Percentiles rank a stretch among this genome's conserved stretches.
phyloP scores from a whole-genome alignment of 2,797 vertebrate species.

The Percopsis omiscomaycus region DNA sequence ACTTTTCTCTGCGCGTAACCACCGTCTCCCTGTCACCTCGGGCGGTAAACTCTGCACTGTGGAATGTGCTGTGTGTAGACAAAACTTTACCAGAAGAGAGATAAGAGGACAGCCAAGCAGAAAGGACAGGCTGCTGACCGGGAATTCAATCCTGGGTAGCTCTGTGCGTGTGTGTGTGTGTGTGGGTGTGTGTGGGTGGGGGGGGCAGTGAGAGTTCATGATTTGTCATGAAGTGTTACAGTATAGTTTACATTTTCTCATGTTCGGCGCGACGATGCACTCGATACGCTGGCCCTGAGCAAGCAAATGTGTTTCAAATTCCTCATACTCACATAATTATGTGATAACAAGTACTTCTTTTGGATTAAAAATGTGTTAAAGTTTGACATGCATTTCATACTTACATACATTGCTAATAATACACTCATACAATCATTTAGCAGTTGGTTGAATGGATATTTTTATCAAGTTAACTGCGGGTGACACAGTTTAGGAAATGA shows the following conservation, averaged over 20 bases:
- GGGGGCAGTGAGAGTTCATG: conserved; percentile 16
- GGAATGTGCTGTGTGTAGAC: conserved; percentile 70
- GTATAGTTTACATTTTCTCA: conserved; percentile 32
- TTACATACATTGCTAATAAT: too few relatives aligned
- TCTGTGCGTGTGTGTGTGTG: too few relatives aligned
- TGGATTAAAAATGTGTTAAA: too few relatives aligned
- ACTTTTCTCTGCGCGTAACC: too few relatives aligned
- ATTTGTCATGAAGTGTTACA: conserved; percentile 27
- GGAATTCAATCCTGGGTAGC: conserved; percentile 16
- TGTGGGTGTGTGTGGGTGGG: too few relatives aligned
- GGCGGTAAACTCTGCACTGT: too few relatives aligned
- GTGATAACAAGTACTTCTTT: too few relatives aligned
- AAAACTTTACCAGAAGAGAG: conserved; percentile 56
- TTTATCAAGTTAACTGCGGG: not conserved
- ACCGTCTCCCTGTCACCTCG: too few relatives aligned
- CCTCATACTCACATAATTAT: not conserved
- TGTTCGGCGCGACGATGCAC: not conserved
- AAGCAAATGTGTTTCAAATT: not conserved
- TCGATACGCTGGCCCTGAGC: not conserved
- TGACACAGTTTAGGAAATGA: conserved; percentile 4
- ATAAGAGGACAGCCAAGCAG: conserved; percentile 52
- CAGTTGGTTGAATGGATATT: too few relatives aligned
- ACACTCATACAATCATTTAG: too few relatives aligned
- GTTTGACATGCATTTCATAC: too few relatives aligned
- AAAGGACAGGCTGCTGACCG: conserved; percentile 36